A percentile compares a stretch with the other conserved stretches of the same genome.
These are phyloP conservation scores for Cerastis rubricosa DNA, from an alignment of 2,888 invertebrate species.

Conservation along the genomic window DNA sequence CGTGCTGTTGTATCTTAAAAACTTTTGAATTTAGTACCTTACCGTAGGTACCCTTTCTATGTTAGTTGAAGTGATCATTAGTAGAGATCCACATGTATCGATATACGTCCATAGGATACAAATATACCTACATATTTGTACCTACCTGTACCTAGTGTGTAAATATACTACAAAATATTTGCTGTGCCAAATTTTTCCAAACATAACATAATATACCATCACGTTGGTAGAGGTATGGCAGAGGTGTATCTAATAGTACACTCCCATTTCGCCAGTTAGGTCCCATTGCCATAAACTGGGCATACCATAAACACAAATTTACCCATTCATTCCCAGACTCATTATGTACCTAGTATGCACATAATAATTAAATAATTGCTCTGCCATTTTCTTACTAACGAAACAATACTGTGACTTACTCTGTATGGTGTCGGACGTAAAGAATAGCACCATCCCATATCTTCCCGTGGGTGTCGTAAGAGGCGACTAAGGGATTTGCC, in stretches of 20 bases:
- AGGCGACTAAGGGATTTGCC: too few species aligned
- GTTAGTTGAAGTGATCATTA: conserved; percentile 18
- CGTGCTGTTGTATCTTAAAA: conserved; percentile 7
- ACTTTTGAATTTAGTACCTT: conserved; percentile 1
- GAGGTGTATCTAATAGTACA: too few species aligned
- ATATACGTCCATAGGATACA: neutral
- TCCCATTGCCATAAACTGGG: too few species aligned
- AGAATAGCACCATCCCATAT: too few species aligned
- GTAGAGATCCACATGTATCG: neutral
- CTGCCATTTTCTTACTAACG: neutral
- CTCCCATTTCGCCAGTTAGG: too few species aligned
- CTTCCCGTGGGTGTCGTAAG: too few species aligned
- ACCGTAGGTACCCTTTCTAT: neutral
- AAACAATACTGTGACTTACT: neutral
- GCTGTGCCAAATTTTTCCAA: neutral
- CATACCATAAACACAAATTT: too few species aligned
- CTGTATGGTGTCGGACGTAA: too few species aligned
- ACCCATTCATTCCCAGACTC: too few species aligned
- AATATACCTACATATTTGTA: neutral
- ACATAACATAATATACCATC: neutral
- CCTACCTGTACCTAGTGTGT: neutral
- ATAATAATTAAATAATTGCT: neutral
- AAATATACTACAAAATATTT: neutral
- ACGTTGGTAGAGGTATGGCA: too few species aligned
- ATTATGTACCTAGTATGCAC: neutral